Evolutionary conservation across 2,113 vertebrate species (phyloP).

Genomic region (Chloebia gouldiae): DNA sequence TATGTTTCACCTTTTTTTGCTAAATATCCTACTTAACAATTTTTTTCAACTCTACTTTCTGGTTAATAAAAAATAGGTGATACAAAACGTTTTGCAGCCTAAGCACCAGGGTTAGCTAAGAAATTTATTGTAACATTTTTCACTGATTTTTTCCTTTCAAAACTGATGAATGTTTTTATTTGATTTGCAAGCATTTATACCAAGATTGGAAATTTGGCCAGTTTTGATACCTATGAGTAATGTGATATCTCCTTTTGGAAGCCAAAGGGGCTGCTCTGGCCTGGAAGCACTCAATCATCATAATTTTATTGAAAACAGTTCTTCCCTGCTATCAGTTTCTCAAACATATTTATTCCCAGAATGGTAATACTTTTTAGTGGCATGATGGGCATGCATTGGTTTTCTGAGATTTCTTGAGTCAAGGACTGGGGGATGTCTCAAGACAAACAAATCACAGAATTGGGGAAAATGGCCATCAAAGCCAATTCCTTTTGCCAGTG

Average conservation of each 20-base stretch:
- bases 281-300: not conserved
- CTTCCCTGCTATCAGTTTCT: not conserved
- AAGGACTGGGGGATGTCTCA: not conserved
- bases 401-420: slow-evolving; percentile 8
- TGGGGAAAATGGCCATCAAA: slow-evolving; percentile 4
- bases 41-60: not conserved
- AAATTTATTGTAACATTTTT: not conserved
- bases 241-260: not conserved
- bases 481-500: not conserved
- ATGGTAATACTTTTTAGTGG: not conserved
- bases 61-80: not conserved
- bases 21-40: not conserved
- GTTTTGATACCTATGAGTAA: not conserved
- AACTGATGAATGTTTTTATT: not conserved
- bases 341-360: not conserved
- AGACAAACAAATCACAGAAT: not conserved
- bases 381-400: not conserved
- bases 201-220: not conserved
- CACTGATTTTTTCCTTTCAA: not conserved
- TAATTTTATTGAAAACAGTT: not conserved
- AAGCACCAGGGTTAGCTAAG: not conserved
- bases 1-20: not conserved
- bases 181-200: not conserved
- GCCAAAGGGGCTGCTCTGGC: not conserved
- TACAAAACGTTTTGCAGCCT: not conserved